Conservation (phyloP, 2,797 vertebrate genomes). For the Telmatherina bonti region DNA sequence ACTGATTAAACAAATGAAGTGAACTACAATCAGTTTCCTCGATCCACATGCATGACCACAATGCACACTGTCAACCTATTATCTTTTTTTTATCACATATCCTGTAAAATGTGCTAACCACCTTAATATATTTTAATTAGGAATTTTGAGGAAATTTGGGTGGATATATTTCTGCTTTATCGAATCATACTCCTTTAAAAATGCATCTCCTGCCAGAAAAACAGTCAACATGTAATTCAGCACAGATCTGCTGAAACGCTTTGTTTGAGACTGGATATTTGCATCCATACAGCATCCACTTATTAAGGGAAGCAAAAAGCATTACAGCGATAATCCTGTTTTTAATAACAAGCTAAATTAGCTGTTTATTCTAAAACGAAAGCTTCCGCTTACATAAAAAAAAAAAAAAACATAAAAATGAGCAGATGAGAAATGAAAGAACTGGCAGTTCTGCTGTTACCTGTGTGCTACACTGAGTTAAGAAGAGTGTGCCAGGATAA, state of each 20-base stretch:
- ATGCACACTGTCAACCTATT: background rate
- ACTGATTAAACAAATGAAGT: background rate
- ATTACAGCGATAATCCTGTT: slow-evolving; percentile 37
- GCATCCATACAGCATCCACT: background rate
- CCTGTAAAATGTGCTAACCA: background rate
- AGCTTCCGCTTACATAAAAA: slow-evolving; percentile 29
- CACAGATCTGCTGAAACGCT: background rate
- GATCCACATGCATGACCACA: background rate
- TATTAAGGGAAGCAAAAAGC: background rate
- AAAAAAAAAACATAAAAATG: too few relatives aligned
- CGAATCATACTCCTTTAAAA: background rate
- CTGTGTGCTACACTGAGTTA: slow-evolving; percentile 32
- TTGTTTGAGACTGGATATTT: background rate
- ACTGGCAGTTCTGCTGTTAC: slow-evolving; percentile 22
- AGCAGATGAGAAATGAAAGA: slow-evolving; percentile 28
- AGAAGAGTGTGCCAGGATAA: slow-evolving; percentile 38
- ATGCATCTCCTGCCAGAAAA: background rate
- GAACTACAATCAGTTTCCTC: background rate
- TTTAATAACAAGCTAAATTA: slow-evolving; percentile 54
- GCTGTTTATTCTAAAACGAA: slow-evolving; percentile 56
- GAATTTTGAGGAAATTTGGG: background rate
- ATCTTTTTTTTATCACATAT: background rate
- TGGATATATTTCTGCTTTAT: background rate
- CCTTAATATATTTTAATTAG: background rate
- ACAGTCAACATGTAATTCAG: background rate